Percentiles rank a stretch among this genome's conserved stretches.
Evolutionary conservation across 1,140 invertebrate species (phyloP).

Genomic region (Apis dorsata): DNA sequence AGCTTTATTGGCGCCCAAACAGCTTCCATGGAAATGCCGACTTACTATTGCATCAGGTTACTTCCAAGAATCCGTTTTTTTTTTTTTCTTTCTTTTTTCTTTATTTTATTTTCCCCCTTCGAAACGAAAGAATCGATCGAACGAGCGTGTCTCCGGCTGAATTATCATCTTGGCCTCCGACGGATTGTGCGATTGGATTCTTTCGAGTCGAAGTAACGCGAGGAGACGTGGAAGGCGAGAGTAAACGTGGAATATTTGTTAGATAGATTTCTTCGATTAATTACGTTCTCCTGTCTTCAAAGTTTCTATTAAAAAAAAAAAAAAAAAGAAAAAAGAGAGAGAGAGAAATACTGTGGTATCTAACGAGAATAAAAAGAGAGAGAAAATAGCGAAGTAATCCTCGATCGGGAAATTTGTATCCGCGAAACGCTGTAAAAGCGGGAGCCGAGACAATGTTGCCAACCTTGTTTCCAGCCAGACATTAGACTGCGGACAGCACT

Average conservation of each 20-base stretch:
- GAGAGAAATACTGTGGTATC: too few relatives aligned
- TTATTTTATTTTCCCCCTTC: too few relatives aligned
- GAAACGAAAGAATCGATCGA: background rate
- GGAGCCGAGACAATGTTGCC: background rate
- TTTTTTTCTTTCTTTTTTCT: too few relatives aligned
- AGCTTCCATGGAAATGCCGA: conserved; percentile 25
- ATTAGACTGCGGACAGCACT: conserved; percentile 65
- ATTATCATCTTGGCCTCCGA: background rate
- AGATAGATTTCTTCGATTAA: background rate
- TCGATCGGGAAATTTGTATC: background rate
- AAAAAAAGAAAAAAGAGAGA: too few relatives aligned
- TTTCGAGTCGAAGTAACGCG: background rate
- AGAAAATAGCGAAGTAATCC: too few relatives aligned
- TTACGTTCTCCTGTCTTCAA: too few relatives aligned
- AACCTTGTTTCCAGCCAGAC: background rate
- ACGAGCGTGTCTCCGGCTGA: background rate
- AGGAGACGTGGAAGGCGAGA: background rate
- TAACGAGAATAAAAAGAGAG: too few relatives aligned
- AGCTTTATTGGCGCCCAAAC: conserved; percentile 35
- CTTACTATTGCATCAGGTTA: background rate
- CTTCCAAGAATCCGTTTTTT: conserved; percentile 4
- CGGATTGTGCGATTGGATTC: background rate
- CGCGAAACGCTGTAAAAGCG: background rate
- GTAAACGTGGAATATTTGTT: background rate
- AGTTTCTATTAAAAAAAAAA: too few relatives aligned